Conservation (phyloP, 2,113 vertebrate genomes). For the Gymnarchus niloticus region DNA sequence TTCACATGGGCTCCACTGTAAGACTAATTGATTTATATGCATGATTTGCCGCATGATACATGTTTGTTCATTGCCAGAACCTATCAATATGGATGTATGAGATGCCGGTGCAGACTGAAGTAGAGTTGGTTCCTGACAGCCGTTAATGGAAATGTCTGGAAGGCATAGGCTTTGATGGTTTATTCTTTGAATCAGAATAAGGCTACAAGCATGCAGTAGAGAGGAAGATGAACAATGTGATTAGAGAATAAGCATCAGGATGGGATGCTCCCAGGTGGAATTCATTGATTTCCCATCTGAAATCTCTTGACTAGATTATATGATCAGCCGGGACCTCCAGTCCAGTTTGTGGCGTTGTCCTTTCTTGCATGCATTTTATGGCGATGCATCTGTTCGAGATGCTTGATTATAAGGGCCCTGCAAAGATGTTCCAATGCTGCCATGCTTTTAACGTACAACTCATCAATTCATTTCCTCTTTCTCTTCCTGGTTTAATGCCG, state of each 20-base stretch:
- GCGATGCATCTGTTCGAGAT: background rate
- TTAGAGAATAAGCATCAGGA: background rate
- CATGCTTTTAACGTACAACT: background rate
- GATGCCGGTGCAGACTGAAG: background rate
- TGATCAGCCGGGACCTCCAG: background rate
- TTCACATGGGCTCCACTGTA: background rate
- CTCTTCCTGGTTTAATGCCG: background rate
- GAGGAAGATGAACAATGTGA: background rate
- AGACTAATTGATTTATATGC: slow-evolving; percentile 7
- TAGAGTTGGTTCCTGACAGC: background rate
- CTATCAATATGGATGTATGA: background rate
- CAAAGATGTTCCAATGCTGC: background rate
- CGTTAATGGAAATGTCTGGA: background rate
- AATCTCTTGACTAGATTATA: too few species aligned
- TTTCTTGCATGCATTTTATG: background rate
- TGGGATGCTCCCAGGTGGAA: too few species aligned
- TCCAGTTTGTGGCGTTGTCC: background rate
- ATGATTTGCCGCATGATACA: background rate
- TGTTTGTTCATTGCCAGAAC: background rate
- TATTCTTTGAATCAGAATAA: background rate
- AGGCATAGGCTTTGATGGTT: background rate
- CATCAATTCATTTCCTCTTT: background rate
- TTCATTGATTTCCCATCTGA: too few species aligned
- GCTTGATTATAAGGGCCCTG: background rate
- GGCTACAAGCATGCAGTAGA: background rate